Evolutionary conservation across 2,797 vertebrate species (phyloP).

Genomic region (Fistularia tabacaria): DNA sequence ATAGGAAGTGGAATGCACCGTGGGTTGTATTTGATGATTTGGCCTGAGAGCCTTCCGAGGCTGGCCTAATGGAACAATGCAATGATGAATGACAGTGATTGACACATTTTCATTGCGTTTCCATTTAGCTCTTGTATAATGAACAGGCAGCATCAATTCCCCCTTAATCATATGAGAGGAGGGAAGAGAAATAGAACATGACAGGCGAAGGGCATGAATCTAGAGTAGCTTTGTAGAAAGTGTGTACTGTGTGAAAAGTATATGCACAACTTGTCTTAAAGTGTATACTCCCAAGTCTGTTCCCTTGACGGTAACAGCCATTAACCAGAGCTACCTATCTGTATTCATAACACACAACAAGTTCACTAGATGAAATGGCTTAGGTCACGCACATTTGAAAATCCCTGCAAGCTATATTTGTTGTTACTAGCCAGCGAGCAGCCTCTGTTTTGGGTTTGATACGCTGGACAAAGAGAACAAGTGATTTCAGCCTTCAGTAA

Average conservation of each 20-base stretch:
- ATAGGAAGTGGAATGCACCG: constrained; percentile 47
- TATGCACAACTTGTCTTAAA: constrained; percentile 34
- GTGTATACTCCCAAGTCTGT: constrained; percentile 26
- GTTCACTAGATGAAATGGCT: constrained; percentile 48
- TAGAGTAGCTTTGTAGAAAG: constrained; percentile 24
- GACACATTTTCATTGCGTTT: constrained; percentile 68
- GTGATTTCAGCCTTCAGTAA: constrained; percentile 73
- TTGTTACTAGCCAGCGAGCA: constrained; percentile 36
- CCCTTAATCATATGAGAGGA: constrained; percentile 53
- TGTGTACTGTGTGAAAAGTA: constrained; percentile 24
- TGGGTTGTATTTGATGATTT: constrained; percentile 39
- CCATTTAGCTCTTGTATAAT: constrained; percentile 66
- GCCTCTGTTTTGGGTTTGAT: constrained; percentile 50
- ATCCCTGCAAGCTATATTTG: constrained; percentile 55
- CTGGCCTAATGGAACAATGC: constrained; percentile 64
- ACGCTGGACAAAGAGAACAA: constrained; percentile 56
- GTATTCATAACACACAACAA: constrained; percentile 55
- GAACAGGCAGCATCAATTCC: constrained; percentile 68
- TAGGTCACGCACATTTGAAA: constrained; percentile 45
- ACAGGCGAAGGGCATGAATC: constrained; percentile 64
- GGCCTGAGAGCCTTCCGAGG: constrained; percentile 54
- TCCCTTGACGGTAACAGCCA: constrained; percentile 33
- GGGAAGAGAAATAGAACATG: constrained; percentile 63
- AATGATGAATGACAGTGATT: constrained; percentile 66
- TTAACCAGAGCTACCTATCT: constrained; percentile 42